A percentile compares a stretch with the other conserved stretches of the same genome.
Evolutionary conservation across 2,113 vertebrate species (phyloP).

Genomic region (Aleadryas rufinucha): DNA sequence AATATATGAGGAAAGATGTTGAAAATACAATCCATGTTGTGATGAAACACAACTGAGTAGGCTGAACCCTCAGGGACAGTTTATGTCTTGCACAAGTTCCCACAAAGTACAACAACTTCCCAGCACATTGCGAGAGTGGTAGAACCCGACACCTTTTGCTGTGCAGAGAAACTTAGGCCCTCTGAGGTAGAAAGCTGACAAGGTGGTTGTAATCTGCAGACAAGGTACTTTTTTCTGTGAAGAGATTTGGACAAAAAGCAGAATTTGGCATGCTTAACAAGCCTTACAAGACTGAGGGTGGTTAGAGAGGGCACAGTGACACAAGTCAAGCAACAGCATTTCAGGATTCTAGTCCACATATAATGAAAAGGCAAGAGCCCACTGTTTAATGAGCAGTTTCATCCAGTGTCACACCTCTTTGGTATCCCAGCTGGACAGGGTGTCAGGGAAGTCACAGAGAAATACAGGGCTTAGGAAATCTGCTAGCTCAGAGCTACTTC

Average conservation of each 20-base stretch:
- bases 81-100: conserved; percentile 34
- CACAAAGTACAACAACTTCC: conserved; percentile 13
- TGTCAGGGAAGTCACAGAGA: background rate
- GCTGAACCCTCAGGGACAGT: conserved; percentile 20
- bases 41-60: conserved; percentile 16
- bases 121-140: background rate
- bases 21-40: background rate
- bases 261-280: background rate
- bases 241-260: background rate
- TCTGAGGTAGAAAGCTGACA: background rate
- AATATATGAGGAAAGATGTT: background rate
- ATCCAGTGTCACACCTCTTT: background rate
- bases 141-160: conserved; percentile 7
- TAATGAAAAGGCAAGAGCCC: conserved; percentile 22
- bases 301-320: background rate
- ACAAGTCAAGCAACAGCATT: background rate
- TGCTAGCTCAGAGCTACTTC: background rate
- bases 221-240: background rate
- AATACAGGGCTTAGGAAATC: background rate
- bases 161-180: background rate
- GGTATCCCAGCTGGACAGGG: background rate
- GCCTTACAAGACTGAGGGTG: background rate
- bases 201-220: background rate
- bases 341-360: background rate
- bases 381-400: background rate